phyloP scores from a whole-genome alignment of 2,113 vertebrate genomes.

The Salvelinus fontinalis region DNA sequence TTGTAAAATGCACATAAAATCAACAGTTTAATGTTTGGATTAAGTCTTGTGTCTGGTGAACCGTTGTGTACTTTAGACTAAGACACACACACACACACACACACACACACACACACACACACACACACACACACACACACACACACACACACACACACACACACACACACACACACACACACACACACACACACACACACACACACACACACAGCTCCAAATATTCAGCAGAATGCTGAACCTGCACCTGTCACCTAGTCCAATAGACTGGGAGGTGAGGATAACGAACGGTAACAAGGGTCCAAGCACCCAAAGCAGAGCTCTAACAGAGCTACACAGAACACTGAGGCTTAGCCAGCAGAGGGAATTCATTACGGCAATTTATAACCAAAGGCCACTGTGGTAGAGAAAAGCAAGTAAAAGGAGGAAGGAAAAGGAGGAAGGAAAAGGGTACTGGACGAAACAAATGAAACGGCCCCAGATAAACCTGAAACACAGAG shows the following conservation, averaged over 20 bases:
- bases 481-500: slow-evolving; percentile 19
- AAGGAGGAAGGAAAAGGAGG: neutral
- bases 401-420: slow-evolving; percentile 21
- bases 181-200: too few relatives aligned
- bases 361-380: slow-evolving; percentile 55
- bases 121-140: too few relatives aligned
- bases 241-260: slow-evolving; percentile 26
- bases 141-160: too few relatives aligned
- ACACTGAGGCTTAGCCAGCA: slow-evolving; percentile 14
- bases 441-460: neutral
- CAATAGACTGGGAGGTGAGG: slow-evolving; percentile 47
- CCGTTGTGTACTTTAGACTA: too few relatives aligned
- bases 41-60: too few relatives aligned
- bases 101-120: too few relatives aligned
- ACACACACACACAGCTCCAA: too few relatives aligned
- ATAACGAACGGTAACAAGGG: slow-evolving; percentile 57
- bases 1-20: too few relatives aligned
- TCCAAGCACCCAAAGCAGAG: slow-evolving; percentile 32
- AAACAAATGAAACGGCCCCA: slow-evolving; percentile 16
- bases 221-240: slow-evolving; percentile 13
- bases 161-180: too few relatives aligned
- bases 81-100: too few relatives aligned
- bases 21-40: too few relatives aligned
- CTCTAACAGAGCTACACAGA: slow-evolving; percentile 15
- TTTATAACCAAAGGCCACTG: slow-evolving; percentile 57